Evolutionary conservation across 2,888 invertebrate species (phyloP), one percentile per base, ranked within the genome.

Genomic region (Xestia sexstrigata): DNA sequence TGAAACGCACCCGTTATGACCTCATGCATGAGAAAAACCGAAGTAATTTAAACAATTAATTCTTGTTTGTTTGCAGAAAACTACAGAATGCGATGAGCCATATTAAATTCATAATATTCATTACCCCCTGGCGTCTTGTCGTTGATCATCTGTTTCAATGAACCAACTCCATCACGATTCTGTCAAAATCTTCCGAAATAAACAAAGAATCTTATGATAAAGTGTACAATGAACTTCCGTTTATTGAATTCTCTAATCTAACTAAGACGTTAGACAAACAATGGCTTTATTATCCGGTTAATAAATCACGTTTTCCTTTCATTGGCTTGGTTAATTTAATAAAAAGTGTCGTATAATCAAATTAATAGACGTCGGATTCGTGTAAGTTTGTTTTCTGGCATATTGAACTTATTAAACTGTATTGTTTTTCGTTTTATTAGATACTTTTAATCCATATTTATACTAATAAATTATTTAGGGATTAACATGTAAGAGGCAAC

Each of bases 221-320:
- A 76, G 55, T 69, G 65, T 74, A 75, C 70, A 88, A 79, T 82
- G 55, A 82, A 66, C 65, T 79, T 35, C 63, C 47, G 62, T 84
- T 84, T 85, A 87, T 86, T 85, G 72, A 87, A 86, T 84, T 76
- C 65, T 75, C 76, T 81, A 81, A 86, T 86, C 69, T 73, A 75
- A 87, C 88, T 74, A 62, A 69, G 73, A 62, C 60, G 52, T 70
- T 82, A 89, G 75, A 89, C 79, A 89, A 91, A 90, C 91, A 92
- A 91, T 86, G 82, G 86, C 85, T 87, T 89, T 89, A 90, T 88
- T 88, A 88, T 73, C 79, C 76, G 75, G 84, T 88, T 91, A 90
- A 91, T 89, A 89, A 92, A 93, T 91, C 90, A 89, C 81, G 79
- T 82, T 88, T 85, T 86, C 89, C 88, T 89, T 91, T 90, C 85